Evolutionary conservation across 2,797 vertebrate genomes (phyloP).

Genomic region (Dipus sagitta): DNA sequence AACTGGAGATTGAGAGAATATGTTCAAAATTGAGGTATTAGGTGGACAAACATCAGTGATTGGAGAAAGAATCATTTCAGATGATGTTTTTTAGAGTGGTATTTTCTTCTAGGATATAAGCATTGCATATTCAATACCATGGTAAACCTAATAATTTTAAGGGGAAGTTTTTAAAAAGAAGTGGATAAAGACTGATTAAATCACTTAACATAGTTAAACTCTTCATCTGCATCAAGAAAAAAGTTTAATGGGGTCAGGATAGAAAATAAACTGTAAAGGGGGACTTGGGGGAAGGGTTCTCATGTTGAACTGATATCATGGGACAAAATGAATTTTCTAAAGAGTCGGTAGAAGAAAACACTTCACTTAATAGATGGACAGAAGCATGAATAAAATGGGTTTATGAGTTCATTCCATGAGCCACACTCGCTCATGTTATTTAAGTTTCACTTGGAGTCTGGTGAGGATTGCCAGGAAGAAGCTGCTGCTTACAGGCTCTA

Average conservation of each 20-base stretch:
- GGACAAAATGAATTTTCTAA: neutral
- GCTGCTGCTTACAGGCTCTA: neutral
- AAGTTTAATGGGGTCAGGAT: neutral
- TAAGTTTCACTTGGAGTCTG: neutral
- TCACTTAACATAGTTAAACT: neutral
- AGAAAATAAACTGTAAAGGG: neutral
- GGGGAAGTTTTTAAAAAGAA: neutral
- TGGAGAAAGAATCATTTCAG: slow-evolving; percentile 15
- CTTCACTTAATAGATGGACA: neutral
- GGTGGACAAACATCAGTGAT: neutral
- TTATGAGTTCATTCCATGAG: neutral
- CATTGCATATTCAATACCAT: neutral
- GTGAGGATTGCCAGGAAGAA: neutral
- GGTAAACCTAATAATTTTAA: neutral
- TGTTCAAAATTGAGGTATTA: neutral
- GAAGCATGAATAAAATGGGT: neutral
- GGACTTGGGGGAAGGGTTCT: neutral
- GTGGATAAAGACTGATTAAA: neutral
- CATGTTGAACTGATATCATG: neutral
- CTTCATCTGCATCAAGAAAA: neutral
- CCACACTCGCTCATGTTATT: neutral
- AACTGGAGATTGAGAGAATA: neutral
- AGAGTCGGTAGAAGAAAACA: neutral
- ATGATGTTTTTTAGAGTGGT: neutral
- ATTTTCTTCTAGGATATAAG: neutral